These are phyloP conservation scores for Xestobium rufovillosum DNA, from an alignment of 2,888 invertebrate species.

Conservation along the genomic window DNA sequence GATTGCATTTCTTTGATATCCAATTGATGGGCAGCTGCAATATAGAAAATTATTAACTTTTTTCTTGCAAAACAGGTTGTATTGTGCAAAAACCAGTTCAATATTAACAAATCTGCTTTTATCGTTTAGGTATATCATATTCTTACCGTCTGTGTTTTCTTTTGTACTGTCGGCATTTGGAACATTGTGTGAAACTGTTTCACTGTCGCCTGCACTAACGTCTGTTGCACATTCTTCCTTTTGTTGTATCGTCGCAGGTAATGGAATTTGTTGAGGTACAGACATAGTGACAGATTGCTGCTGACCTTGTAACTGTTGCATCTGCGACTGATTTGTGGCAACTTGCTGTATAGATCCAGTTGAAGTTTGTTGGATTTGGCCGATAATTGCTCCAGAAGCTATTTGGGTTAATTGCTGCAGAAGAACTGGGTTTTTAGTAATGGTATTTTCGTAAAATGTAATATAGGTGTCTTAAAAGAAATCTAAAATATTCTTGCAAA, in stretches of 20 bases:
- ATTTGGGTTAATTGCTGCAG: constrained; percentile 45
- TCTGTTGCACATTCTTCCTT: constrained; percentile 22
- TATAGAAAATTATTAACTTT: background rate
- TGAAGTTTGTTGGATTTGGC: constrained; percentile 38
- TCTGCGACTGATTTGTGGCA: constrained; percentile 32
- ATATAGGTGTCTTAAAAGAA: background rate
- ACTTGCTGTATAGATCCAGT: constrained; percentile 35
- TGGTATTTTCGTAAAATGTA: too few relatives aligned
- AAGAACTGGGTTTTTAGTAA: constrained; percentile 7
- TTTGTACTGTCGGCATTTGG: constrained; percentile 12
- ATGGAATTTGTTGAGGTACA: constrained; percentile 37
- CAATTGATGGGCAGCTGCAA: background rate
- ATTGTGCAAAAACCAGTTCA: too few relatives aligned
- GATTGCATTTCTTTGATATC: constrained; percentile 8
- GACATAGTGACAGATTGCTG: constrained; percentile 34
- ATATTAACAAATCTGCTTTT: background rate
- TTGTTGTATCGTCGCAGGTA: constrained; percentile 33
- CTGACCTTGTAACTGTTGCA: constrained; percentile 31
- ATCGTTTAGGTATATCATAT: background rate
- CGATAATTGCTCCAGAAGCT: constrained; percentile 45
- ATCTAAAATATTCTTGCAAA: constrained; percentile 8
- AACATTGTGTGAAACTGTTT: background rate
- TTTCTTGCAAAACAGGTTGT: too few relatives aligned
- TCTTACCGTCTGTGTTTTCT: constrained; percentile 1
- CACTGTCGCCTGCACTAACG: background rate